phyloP scores from a whole-genome alignment of 1,140 invertebrate genomes.

The Drosophila obscura region DNA sequence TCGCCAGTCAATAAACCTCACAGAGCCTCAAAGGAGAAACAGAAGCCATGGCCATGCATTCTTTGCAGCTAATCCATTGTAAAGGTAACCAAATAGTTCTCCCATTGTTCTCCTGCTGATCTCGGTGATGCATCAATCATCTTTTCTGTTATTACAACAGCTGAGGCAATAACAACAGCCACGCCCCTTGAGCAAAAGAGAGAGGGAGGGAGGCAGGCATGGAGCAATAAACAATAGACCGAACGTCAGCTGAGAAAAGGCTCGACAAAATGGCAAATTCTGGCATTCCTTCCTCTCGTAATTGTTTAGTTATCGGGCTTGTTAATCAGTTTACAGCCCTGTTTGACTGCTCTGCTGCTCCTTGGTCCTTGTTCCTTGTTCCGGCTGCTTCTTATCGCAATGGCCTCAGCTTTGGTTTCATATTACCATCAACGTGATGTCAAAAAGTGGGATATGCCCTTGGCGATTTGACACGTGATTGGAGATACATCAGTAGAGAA shows the following conservation, averaged over 20 bases:
- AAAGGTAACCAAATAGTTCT: not conserved
- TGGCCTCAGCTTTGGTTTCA: slow-evolving; percentile 61
- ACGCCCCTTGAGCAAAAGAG: slow-evolving; percentile 3
- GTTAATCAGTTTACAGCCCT: slow-evolving; percentile 73
- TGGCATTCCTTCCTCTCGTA: slow-evolving; percentile 12
- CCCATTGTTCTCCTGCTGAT: slow-evolving; percentile 22
- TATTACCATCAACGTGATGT: slow-evolving; percentile 71
- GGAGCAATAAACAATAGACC: slow-evolving; percentile 18
- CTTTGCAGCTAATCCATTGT: not conserved
- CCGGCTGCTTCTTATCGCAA: slow-evolving; percentile 42
- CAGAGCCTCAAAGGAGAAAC: too few species aligned
- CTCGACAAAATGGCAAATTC: slow-evolving; percentile 63
- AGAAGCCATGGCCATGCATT: not conserved
- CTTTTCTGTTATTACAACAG: slow-evolving; percentile 59
- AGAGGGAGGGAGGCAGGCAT: slow-evolving; percentile 9
- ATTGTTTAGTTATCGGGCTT: slow-evolving; percentile 75
- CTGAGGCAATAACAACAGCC: slow-evolving; percentile 61
- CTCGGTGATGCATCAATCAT: slow-evolving; percentile 22
- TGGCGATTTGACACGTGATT: slow-evolving; percentile 75
- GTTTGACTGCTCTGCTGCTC: slow-evolving; percentile 29
- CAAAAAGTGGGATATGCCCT: slow-evolving; percentile 45
- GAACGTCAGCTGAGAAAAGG: slow-evolving; percentile 5
- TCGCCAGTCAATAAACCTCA: too few species aligned
- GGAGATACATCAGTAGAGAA: slow-evolving; percentile 3
- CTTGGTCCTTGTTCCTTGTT: not conserved